Base-by-base conservation (phyloP, 1,140 invertebrate species). In the Pararge aegeria region DNA sequence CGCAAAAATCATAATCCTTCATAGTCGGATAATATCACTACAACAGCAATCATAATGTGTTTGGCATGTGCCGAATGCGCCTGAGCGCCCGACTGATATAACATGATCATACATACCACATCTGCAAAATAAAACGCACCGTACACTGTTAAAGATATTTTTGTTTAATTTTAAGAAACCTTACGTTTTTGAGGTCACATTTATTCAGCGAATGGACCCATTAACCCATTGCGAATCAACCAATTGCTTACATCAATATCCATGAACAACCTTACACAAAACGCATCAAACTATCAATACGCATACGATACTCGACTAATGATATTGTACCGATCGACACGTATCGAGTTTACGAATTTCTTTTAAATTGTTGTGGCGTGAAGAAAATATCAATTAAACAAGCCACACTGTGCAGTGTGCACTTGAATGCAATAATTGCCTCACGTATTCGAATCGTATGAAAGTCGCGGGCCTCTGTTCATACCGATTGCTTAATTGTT, bases 31-130 rank as follows among this genome's bases (percentile, higher is more conserved):
- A n/a, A n/a, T n/a, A n/a, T n/a, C n/a, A n/a, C n/a, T n/a, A n/a
- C n/a, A n/a, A n/a, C n/a, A n/a, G n/a, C n/a, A 1, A 13, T 12
- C 10, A n/a, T 56, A 6, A 44, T 48, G 21, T 69, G 71, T 55
- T 68, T 52, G 60, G 67, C 75, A 75, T 78, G 73, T 79, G 80
- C 83, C 82, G 83, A 84, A 70, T 82, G 82, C 80, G 78, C 75
- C 71, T 62, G 49, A 50, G 51, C 58, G 13, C 24, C 30, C 21
- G 29, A 52, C 38, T 38, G 52, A 44, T 58, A 64, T 24, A 55
- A 60, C 44, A 52, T 52, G 12, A n/a, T n/a, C 34, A 38, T 38
- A 44, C 40, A 4, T 13, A 15, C 34, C 34, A n/a, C 34, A n/a
- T 5, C 34, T 38, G 34, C 34, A 38, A n/a, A 15, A 38, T 9